Conservation (phyloP, 2,888 invertebrate genomes). For the Halictus quadricinctus region DNA sequence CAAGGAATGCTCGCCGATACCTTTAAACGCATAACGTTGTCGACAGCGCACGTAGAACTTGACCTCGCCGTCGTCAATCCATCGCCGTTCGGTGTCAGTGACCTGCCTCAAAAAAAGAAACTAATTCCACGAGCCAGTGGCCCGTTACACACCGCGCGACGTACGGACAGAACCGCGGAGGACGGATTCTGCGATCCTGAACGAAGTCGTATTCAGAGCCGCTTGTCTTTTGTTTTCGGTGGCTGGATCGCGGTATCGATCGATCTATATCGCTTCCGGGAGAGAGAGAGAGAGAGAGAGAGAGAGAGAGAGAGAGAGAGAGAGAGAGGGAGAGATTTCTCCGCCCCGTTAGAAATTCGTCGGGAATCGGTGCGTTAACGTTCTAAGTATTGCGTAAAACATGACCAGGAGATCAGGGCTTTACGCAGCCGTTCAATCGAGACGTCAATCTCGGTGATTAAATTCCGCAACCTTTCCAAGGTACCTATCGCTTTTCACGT, state of each 20-base stretch:
- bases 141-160: constrained; percentile 56
- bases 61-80: constrained; percentile 57
- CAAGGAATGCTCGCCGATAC: constrained; percentile 68
- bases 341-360: constrained; percentile 29
- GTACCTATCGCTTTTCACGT: not conserved
- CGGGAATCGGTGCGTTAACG: not conserved
- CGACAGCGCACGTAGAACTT: constrained; percentile 57
- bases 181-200: constrained; percentile 37
- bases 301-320: too few relatives aligned
- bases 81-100: constrained; percentile 66
- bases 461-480: constrained; percentile 15
- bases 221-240: constrained; percentile 43
- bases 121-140: constrained; percentile 56
- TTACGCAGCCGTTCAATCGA: constrained; percentile 10
- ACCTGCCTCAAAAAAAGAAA: constrained; percentile 69
- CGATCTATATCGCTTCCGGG: constrained; percentile 16
- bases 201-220: constrained; percentile 45
- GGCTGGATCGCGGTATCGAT: constrained; percentile 36
- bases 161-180: constrained; percentile 18
- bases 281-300: not conserved
- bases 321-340: not conserved
- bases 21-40: constrained; percentile 60
- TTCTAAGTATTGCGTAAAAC: constrained; percentile 24
- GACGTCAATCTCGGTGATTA: constrained; percentile 16
- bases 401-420: not conserved